Conservation (phyloP, 2,113 vertebrate species). For the Haemorhous mexicanus region DNA sequence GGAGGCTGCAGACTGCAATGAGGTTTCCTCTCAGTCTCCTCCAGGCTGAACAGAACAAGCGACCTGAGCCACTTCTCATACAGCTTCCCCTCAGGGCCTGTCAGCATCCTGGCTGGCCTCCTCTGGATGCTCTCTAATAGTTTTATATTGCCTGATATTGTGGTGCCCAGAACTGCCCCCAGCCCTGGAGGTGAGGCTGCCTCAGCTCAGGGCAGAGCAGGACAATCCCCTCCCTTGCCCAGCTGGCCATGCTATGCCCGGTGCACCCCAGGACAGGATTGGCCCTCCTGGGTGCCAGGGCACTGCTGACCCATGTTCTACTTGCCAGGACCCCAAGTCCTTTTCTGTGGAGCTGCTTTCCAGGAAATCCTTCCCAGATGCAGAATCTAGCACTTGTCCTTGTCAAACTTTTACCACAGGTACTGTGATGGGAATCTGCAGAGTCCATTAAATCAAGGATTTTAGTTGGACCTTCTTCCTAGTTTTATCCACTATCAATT, state of each 20-base stretch:
- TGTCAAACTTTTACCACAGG: not conserved
- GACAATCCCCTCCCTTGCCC: not conserved
- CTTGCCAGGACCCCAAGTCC: not conserved
- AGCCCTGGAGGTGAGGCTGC: rapidly evolving
- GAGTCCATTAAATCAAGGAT: not conserved
- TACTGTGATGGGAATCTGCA: not conserved
- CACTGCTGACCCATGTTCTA: not conserved
- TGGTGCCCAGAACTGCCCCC: rapidly evolving
- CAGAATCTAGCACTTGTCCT: not conserved
- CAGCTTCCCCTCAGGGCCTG: rapidly evolving
- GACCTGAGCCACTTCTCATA: not conserved
- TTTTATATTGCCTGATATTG: rapidly evolving
- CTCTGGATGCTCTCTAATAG: not conserved
- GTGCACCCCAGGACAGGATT: rapidly evolving
- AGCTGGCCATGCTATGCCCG: rapidly evolving
- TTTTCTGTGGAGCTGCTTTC: not conserved
- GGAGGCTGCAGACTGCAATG: not conserved
- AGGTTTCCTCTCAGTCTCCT: not conserved
- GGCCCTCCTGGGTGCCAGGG: not conserved
- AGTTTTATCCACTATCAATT: not conserved
- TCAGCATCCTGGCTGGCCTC: rapidly evolving
- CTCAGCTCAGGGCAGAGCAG: not conserved
- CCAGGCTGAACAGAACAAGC: not conserved
- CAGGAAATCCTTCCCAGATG: not conserved
- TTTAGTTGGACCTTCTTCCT: not conserved